Evolutionary conservation across 35 echinoderm and acorn worm genomes (phyloP), one percentile per base, ranked within the genome.

Genomic region (Patiria miniata): DNA sequence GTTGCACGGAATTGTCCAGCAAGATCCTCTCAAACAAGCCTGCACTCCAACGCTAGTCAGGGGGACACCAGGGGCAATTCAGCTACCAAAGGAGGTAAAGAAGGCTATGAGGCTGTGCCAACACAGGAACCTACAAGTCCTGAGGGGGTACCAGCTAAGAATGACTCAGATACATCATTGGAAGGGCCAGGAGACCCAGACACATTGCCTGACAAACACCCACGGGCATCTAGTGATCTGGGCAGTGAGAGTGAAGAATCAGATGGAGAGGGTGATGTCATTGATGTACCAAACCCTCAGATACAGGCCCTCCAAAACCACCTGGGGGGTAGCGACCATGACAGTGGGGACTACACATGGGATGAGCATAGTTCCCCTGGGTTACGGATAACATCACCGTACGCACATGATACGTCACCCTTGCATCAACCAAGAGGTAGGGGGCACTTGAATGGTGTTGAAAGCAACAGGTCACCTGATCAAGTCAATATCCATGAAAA

Each of bases 241-340:
- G 61, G 61, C 5, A 76, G 60, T 3, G 88, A 78, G 47, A 84
- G 88, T 65, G 68, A 40, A 34, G 59, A 40, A 0, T 68, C 44
- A 26, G 81, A 61, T 16, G 51, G 36, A 18, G 84, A 73, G 7
- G 88, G 81, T 0, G 88, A 90, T 23, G 33, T 36, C 21, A 61
- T 90, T 1, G 88, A 90, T 34, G 60, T 90, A 54, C 88, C 88
- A 21, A 90, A 90, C 42, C 88, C 88, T 36, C 88, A 90, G 42
- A 84, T 90, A 26, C 81, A 61, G 34, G 88, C 88, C 39, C 83
- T 90, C 16, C 61, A 90, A 51, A 83, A 44, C 42, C 88, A 84
- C 52, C 61, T 90, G 10, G 88, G 80, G 39, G 61, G 39, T 33
- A 82, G 81, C 38, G 88, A 90, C 53, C 51, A 69, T 39, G 88